phyloP scores from a whole-genome alignment of 1,140 invertebrate genomes.

The Penaeus chinensis region DNA sequence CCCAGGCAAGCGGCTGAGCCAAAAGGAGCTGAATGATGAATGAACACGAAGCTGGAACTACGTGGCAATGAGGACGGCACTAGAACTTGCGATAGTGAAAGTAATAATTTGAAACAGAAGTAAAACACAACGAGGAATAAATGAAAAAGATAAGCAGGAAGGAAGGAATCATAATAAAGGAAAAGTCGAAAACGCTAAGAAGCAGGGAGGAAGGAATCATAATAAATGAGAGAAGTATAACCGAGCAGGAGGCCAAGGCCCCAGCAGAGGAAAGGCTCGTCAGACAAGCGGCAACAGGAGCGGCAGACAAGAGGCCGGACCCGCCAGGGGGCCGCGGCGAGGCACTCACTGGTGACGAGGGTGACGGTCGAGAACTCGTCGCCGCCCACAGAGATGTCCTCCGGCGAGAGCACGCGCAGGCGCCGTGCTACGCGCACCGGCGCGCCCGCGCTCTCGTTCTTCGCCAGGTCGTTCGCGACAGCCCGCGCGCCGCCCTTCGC shows the following conservation, averaged over 20 bases:
- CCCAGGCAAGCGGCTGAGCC: too few relatives aligned
- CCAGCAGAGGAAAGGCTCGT: too few relatives aligned
- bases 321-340: too few relatives aligned
- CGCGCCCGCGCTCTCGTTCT: conserved; percentile 70
- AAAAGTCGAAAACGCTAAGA: background rate
- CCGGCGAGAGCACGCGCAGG: conserved; percentile 66
- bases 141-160: background rate
- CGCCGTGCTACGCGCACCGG: conserved; percentile 64
- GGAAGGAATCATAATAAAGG: background rate
- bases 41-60: too few relatives aligned
- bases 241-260: background rate
- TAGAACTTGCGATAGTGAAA: background rate
- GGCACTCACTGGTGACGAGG: conserved; percentile 62
- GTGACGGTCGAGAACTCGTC: conserved; percentile 62
- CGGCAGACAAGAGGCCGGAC: too few relatives aligned
- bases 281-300: too few relatives aligned
- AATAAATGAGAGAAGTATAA: background rate
- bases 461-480: conserved; percentile 65
- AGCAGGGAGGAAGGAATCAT: background rate
- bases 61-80: too few relatives aligned
- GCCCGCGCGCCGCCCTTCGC: conserved; percentile 67
- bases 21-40: too few relatives aligned
- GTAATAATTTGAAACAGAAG: background rate
- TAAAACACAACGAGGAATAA: too few relatives aligned
- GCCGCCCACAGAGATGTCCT: conserved; percentile 64